phyloP scores from a whole-genome alignment of 2,888 invertebrate genomes.

The Drosophila pegasa region DNA sequence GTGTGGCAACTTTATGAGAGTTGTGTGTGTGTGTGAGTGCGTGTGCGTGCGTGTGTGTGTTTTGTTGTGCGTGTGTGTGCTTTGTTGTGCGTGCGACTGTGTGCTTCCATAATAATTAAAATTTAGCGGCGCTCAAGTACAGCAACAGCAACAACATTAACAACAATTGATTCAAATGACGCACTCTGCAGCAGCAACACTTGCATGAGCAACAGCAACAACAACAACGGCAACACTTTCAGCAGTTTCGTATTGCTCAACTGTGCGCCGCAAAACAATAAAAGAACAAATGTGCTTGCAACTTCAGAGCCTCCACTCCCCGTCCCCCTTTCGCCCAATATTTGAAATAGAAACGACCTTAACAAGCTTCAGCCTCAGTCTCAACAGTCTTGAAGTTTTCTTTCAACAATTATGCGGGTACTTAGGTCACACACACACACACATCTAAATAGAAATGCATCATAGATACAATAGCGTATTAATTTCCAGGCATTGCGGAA shows the following conservation, averaged over 20 bases:
- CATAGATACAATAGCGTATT: constrained; percentile 12
- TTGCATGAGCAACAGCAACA: constrained; percentile 21
- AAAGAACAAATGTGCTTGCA: constrained; percentile 15
- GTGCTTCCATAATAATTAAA: constrained; percentile 68
- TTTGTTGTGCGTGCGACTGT: too few relatives aligned
- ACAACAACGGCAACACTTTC: constrained; percentile 16
- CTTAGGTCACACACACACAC: constrained; percentile 3
- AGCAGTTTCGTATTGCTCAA: constrained; percentile 56
- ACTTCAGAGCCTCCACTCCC: constrained; percentile 9
- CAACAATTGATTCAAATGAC: constrained; percentile 44
- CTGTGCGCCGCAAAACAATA: constrained; percentile 17
- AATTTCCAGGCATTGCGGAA: constrained; percentile 6
- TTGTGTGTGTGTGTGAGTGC: constrained; percentile 7
- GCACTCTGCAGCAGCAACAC: constrained; percentile 45
- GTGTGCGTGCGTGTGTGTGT: background rate
- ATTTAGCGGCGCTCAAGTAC: constrained; percentile 62
- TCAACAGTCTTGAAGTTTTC: constrained; percentile 13
- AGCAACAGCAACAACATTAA: constrained; percentile 6
- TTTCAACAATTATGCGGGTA: constrained; percentile 19
- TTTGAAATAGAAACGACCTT: constrained; percentile 9
- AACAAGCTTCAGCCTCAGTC: constrained; percentile 7
- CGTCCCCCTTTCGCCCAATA: background rate
- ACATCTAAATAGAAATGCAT: background rate
- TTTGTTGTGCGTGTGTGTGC: background rate
- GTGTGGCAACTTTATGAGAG: constrained; percentile 45